Base-by-base conservation (phyloP, 2,797 vertebrate species). In the Aythya fuligula region DNA sequence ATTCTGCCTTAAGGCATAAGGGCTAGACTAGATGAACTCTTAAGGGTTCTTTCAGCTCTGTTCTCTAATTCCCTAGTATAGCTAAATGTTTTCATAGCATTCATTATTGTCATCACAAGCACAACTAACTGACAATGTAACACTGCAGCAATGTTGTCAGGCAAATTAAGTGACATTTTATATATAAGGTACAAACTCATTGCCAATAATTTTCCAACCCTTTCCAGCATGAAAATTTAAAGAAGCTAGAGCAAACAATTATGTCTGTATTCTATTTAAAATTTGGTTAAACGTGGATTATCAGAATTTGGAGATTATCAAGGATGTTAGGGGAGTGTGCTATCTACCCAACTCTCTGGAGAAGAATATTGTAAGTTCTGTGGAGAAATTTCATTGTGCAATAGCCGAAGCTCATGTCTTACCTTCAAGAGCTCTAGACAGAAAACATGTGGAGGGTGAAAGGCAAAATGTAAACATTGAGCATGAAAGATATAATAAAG, bases 391-490 rank as follows among this genome's bases (percentile, higher is more conserved):
- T 57, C 49, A 4, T 82, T 94, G 67, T 90, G 90, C 67, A 85
- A 87, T 43, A 79, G 53, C 62, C 53, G 22, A 71, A 88, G 53
- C 72, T 90, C 30, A 49, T 90, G 75, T 51, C 36, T 91, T 83
- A 94, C 89, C 94, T 96, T 89, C 56, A 67, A 64, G 89, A 91
- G 36, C 81, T 85, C 32, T 27, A 34, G 85, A 95, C 56, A 71
- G 78, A 70, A 96, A 95, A 85, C 91, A 93, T 93, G 79, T 94
- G 94, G 91, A 93, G 76, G 38, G 54, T 88, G 80, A 94, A 90
- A 90, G 73, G 85, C 91, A 85, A 75, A 83, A 94, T 84, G 62
- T 91, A 95, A 96, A 90, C 87, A 87, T 47, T 53, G 34, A 84
- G 84, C 80, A 81, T 66, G 56, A 84, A 81, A 85, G 74, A 75